Evolutionary conservation across 2,113 vertebrate species (phyloP).

Genomic region (Smithornis capensis): DNA sequence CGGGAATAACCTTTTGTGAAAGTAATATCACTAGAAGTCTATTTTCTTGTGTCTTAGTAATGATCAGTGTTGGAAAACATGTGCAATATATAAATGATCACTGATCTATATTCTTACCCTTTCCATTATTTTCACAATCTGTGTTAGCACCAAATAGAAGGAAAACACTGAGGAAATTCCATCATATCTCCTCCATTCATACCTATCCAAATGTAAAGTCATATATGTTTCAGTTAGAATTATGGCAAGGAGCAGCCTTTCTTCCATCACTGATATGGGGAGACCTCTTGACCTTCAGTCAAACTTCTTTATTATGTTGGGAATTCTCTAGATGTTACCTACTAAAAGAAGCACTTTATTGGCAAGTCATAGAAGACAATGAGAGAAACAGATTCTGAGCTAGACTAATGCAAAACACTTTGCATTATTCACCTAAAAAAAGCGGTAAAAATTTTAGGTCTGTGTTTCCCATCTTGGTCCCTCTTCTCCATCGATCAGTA

Average conservation of each 20-base stretch:
- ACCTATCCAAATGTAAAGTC: background rate
- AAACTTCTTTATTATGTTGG: background rate
- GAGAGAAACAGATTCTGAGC: background rate
- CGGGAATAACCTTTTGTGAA: background rate
- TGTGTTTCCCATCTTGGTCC: background rate
- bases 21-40: background rate
- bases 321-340: background rate
- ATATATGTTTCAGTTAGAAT: background rate
- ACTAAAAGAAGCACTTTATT: background rate
- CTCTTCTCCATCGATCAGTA: background rate
- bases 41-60: background rate
- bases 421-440: background rate
- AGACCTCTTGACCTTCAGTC: background rate
- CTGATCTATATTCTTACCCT: background rate
- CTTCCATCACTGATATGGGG: accelerated
- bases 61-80: background rate
- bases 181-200: background rate
- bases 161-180: background rate
- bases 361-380: background rate
- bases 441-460: accelerated
- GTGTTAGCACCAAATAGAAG: background rate
- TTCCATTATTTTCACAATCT: background rate
- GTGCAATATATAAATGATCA: background rate
- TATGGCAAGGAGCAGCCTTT: background rate
- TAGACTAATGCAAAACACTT: background rate